Evolutionary conservation across 2,888 invertebrate species (phyloP).

Genomic region (Aspidiotus destructor): DNA sequence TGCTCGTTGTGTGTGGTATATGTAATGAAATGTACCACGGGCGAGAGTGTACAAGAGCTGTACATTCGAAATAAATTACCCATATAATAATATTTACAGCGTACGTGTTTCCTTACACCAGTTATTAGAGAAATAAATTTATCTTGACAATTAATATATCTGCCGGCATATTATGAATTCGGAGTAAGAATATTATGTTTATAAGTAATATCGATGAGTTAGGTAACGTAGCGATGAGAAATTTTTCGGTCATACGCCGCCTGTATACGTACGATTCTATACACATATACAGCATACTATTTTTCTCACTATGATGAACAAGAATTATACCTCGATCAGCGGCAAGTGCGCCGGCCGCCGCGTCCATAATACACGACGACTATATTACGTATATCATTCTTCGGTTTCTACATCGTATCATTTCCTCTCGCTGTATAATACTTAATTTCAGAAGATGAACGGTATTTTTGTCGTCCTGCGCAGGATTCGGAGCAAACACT

Average conservation of each 20-base stretch:
- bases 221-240: neutral
- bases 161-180: conserved; percentile 9
- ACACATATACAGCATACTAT: too few relatives aligned
- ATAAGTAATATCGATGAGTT: neutral
- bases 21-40: conserved; percentile 31
- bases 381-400: too few relatives aligned
- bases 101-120: conserved; percentile 24
- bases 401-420: too few relatives aligned
- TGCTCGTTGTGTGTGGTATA: conserved; percentile 31
- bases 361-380: neutral
- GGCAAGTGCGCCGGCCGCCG: neutral
- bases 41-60: conserved; percentile 16
- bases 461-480: neutral
- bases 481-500: neutral
- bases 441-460: too few relatives aligned
- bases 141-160: conserved; percentile 32
- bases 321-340: neutral
- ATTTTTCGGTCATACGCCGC: conserved; percentile 7
- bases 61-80: conserved; percentile 28
- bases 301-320: too few relatives aligned
- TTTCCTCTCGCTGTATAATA: too few relatives aligned
- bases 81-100: conserved; percentile 31
- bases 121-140: conserved; percentile 27
- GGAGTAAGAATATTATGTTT: neutral
- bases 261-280: conserved; percentile 1